A percentile compares a stretch with the other conserved stretches of the same genome.
Conservation (phyloP, 2,113 vertebrate genomes). For the Rhineura floridana region DNA sequence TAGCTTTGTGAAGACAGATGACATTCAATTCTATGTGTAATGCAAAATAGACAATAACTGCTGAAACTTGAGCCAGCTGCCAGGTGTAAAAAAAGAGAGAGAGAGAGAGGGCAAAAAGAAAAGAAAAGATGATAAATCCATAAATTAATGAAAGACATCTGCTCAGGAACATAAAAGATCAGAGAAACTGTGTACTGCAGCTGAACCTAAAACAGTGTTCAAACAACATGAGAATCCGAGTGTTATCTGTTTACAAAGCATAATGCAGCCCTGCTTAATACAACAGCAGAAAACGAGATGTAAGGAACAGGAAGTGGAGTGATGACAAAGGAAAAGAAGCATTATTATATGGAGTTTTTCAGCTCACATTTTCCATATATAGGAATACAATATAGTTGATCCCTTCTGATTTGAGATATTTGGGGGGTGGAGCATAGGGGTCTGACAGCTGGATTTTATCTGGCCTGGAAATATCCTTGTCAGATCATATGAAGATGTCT, state of each 20-base stretch:
- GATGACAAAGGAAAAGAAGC: not conserved
- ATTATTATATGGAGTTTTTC: accelerated
- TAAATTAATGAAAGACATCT: constrained; percentile 99
- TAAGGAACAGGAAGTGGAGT: not conserved
- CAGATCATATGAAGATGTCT: constrained; percentile 31
- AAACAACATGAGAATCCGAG: constrained; percentile 84
- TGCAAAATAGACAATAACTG: constrained; percentile 91
- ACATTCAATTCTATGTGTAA: constrained; percentile 87
- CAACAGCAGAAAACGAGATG: constrained; percentile 48
- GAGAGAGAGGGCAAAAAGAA: constrained; percentile 34
- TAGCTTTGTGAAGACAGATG: constrained; percentile 90
- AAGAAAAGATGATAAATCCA: constrained; percentile 92
- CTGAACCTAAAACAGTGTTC: constrained; percentile 87
- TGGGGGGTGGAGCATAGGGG: not conserved
- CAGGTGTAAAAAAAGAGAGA: constrained; percentile 93
- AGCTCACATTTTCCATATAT: not conserved
- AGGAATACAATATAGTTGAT: not conserved
- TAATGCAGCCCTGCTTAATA: constrained; percentile 67
- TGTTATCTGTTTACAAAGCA: constrained; percentile 72
- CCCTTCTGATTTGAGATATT: constrained; percentile 13
- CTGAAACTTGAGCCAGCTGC: constrained; percentile 95
- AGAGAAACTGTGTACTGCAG: constrained; percentile 81
- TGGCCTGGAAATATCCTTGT: constrained; percentile 33
- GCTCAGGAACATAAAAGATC: constrained; percentile 92
- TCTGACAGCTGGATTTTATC: not conserved